Percentiles rank a stretch among this genome's conserved stretches.
Evolutionary conservation across 1,140 invertebrate species (phyloP).

Genomic region (Oedothorax gibbosus): DNA sequence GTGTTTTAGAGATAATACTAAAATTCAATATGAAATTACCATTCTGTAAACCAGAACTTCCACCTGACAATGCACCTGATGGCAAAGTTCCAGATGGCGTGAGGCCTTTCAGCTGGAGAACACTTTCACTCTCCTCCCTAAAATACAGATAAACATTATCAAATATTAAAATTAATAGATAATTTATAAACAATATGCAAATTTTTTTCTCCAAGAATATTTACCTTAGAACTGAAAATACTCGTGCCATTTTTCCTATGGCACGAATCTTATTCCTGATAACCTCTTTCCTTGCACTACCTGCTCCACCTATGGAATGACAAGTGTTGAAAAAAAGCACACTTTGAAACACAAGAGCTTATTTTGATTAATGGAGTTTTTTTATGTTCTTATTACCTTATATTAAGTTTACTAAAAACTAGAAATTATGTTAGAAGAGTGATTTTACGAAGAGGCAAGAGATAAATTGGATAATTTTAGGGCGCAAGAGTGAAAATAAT

Average conservation of each 20-base stretch:
- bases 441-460: too few species aligned
- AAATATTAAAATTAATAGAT: not conserved
- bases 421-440: too few species aligned
- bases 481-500: too few species aligned
- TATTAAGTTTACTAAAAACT: too few species aligned
- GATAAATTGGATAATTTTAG: too few species aligned
- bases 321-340: too few species aligned
- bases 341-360: too few species aligned
- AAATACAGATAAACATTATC: conserved; percentile 3
- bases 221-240: conserved; percentile 92
- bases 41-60: conserved; percentile 96
- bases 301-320: conserved; percentile 42
- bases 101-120: conserved; percentile 97
- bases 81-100: conserved; percentile 99
- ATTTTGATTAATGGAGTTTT: too few species aligned
- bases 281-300: conserved; percentile 92
- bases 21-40: conserved; percentile 72
- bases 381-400: too few species aligned
- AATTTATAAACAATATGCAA: not conserved
- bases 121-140: conserved; percentile 98
- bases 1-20: not conserved
- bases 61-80: conserved; percentile 95
- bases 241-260: conserved; percentile 99
- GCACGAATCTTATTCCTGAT: conserved; percentile 99
- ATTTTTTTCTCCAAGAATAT: not conserved